Conservation (phyloP, 2,113 vertebrate species). For the Raja brachyura region DNA sequence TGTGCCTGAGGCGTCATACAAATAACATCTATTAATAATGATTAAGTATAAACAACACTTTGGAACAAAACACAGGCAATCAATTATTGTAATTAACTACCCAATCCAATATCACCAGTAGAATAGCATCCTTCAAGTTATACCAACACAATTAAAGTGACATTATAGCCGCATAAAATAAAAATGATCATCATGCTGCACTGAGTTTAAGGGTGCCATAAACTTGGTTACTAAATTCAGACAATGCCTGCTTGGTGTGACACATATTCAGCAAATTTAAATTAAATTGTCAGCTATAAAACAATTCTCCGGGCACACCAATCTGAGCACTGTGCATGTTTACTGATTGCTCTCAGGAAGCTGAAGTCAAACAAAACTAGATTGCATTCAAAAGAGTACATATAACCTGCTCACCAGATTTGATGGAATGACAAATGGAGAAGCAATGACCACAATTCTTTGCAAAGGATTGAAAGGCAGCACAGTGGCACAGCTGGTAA, state of each 20-base stretch:
- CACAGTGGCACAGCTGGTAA: no score
- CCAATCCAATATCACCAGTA: constrained; percentile 12
- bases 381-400: not conserved
- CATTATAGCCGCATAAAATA: not conserved
- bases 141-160: constrained; percentile 4
- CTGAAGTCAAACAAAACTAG: not conserved
- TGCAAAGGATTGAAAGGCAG: no score
- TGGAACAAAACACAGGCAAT: not conserved
- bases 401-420: not conserved
- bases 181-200: not conserved
- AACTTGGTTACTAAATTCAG: not conserved
- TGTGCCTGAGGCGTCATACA: not conserved
- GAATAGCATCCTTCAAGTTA: constrained; percentile 10
- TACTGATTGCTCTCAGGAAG: not conserved
- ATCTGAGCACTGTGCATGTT: not conserved
- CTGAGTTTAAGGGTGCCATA: not conserved
- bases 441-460: not conserved
- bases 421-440: not conserved
- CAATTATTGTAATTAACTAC: constrained; percentile 19
- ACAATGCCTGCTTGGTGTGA: not conserved
- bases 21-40: not conserved
- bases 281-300: not conserved
- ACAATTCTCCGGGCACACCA: not conserved
- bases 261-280: not conserved
- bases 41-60: not conserved